Percentiles rank a stretch among this genome's conserved stretches.
Evolutionary conservation across 1,140 invertebrate genomes (phyloP).

Genomic region (Cyclargus thomasi): DNA sequence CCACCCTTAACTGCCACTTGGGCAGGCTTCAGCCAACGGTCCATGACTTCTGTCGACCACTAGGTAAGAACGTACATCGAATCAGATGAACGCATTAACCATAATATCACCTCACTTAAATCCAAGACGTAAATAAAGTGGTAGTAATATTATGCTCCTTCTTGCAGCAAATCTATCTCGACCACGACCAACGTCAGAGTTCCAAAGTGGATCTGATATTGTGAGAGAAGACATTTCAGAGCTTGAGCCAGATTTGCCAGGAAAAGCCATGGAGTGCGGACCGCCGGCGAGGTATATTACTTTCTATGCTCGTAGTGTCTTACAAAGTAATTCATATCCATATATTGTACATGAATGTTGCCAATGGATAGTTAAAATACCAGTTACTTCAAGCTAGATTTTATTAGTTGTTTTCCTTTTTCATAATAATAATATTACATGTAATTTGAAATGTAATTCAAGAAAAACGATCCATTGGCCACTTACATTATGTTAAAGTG

Average conservation of each 20-base stretch:
- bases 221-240: conserved; percentile 79
- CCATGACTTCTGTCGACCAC: conserved; percentile 65
- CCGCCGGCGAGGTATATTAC: conserved; percentile 78
- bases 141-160: background rate
- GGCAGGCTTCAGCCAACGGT: conserved; percentile 77
- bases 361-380: conserved; percentile 1
- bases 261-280: conserved; percentile 76
- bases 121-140: too few species aligned
- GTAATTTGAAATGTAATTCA: conserved; percentile 6
- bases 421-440: background rate
- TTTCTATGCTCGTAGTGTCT: conserved; percentile 21
- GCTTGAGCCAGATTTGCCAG: conserved; percentile 73
- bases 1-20: conserved; percentile 79
- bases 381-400: background rate
- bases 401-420: too few species aligned
- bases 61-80: conserved; percentile 35
- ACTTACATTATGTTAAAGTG: background rate
- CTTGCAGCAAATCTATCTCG: conserved; percentile 57
- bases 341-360: background rate
- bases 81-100: too few species aligned
- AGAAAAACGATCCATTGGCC: conserved; percentile 17
- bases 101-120: too few species aligned
- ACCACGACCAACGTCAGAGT: conserved; percentile 69
- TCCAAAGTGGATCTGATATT: conserved; percentile 79
- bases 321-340: background rate